Conservation (phyloP, 2,797 vertebrate genomes). For the Acropternis orthonyx region DNA sequence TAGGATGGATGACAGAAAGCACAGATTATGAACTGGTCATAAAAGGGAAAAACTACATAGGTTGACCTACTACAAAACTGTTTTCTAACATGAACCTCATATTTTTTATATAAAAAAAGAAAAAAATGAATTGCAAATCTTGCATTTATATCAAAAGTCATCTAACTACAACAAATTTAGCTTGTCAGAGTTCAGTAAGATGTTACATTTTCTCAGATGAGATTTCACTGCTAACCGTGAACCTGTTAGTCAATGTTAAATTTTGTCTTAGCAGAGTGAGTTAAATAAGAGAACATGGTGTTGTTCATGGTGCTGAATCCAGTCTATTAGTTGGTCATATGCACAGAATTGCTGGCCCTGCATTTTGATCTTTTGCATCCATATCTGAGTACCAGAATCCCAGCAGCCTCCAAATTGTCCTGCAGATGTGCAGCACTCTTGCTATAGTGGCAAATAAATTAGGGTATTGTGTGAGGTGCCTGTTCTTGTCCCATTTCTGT, state of each 20-base stretch:
- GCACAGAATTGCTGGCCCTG: neutral
- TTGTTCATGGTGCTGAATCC: conserved; percentile 45
- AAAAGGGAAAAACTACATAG: neutral
- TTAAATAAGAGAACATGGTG: neutral
- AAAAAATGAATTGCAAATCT: neutral
- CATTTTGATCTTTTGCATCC: neutral
- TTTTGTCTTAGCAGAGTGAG: neutral
- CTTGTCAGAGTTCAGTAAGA: neutral
- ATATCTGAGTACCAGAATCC: neutral
- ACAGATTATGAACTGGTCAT: neutral
- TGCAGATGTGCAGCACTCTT: neutral
- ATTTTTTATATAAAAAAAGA: neutral
- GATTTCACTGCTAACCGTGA: neutral
- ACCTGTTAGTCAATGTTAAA: neutral
- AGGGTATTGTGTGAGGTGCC: neutral
- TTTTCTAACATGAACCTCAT: neutral
- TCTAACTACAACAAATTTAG: neutral
- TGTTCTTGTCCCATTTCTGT: neutral
- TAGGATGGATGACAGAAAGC: neutral
- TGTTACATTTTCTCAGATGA: neutral
- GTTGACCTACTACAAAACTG: neutral
- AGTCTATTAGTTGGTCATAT: neutral
- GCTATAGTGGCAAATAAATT: neutral
- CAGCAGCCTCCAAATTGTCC: neutral
- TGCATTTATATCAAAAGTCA: neutral